Base-by-base conservation (phyloP, 30 jellyfish, hydroid and myxozoan species). In the Pseudorhiza aurosa region DNA sequence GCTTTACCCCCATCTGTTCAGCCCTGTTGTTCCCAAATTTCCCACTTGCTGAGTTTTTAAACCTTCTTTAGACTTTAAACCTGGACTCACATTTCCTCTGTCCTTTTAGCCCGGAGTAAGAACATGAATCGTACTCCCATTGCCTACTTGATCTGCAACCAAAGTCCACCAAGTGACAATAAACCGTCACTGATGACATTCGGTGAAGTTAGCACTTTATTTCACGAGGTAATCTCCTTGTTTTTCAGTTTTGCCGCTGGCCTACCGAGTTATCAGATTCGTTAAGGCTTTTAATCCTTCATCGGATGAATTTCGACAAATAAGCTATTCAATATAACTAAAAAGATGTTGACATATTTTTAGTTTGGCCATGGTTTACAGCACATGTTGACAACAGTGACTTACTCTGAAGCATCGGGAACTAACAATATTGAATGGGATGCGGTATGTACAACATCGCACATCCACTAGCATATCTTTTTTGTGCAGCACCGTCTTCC, bases 331-430 rank as follows among this genome's bases (percentile, higher is more conserved):
- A 33, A 9, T 25, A 14, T 37, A 11, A 32, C 22, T 42, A 1
- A n/a, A n/a, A n/a, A n/a, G n/a, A n/a, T n/a, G n/a, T n/a, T n/a
- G n/a, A n/a, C n/a, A n/a, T n/a, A n/a, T 49, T 42, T 25, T 58
- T 28, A 90, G 96, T 91, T 83, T 77, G 98, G 98, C 33, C 98
- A 91, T 72, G 98, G 96, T 2, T 77, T 91, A 14, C 98, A 91
- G 47, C 98, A 91, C 59, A 85, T 91, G 96, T 83, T 91, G 12
- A 91, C 98, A n/a, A 63, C 80, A 44, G 98, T 91, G 56, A 77
- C 76, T 35, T 85, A 83, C 51, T 68, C 96, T 1, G 90, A 75
- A n/a, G 98, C 96, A 5, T 95, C 98, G 15, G 98, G 98, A 18
- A 85, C 91, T 24, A 53, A 77, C 24, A 85, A 85, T 32, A 85